A percentile compares a stretch with the other conserved stretches of the same genome.
phyloP scores from a whole-genome alignment of 2,888 invertebrate species.

The Timandra comae region DNA sequence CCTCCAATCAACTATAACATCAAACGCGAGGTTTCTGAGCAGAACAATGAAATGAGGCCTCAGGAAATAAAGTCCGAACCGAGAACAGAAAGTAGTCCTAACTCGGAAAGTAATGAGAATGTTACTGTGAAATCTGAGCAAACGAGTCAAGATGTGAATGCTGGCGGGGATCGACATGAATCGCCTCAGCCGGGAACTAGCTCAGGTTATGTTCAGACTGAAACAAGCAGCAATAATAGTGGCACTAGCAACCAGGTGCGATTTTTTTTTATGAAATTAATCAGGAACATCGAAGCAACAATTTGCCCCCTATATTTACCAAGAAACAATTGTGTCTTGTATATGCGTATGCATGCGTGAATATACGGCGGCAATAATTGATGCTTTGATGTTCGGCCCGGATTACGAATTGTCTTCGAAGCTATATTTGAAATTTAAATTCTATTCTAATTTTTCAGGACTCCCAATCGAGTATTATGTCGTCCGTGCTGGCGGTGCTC shows the following conservation, averaged over 20 bases:
- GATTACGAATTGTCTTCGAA: too few species aligned
- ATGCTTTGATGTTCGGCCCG: too few species aligned
- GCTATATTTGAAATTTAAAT: neutral
- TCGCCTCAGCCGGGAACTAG: conserved; percentile 65
- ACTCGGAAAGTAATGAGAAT: conserved; percentile 24
- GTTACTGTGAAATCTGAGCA: conserved; percentile 45
- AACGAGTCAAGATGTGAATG: conserved; percentile 34
- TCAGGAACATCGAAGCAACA: too few species aligned
- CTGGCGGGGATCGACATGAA: conserved; percentile 39
- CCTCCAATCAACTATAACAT: conserved; percentile 19
- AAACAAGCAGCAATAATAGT: conserved; percentile 21
- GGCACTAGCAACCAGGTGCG: too few species aligned
- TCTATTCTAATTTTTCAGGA: conserved; percentile 28
- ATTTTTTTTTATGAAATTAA: too few species aligned
- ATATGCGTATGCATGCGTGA: too few species aligned
- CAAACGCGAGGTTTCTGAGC: conserved; percentile 35
- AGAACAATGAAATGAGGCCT: conserved; percentile 2
- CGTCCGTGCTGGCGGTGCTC: conserved; percentile 47
- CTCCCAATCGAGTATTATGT: conserved; percentile 23
- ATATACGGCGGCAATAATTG: too few species aligned
- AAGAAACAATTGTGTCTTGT: too few species aligned
- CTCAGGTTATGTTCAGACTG: conserved; percentile 29
- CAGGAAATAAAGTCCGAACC: conserved; percentile 42
- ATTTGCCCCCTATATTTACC: too few species aligned
- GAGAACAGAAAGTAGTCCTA: conserved; percentile 19